Evolutionary conservation across 1,140 invertebrate species (phyloP), one percentile per base, ranked within the genome.

Genomic region (Eubasilissa regina): DNA sequence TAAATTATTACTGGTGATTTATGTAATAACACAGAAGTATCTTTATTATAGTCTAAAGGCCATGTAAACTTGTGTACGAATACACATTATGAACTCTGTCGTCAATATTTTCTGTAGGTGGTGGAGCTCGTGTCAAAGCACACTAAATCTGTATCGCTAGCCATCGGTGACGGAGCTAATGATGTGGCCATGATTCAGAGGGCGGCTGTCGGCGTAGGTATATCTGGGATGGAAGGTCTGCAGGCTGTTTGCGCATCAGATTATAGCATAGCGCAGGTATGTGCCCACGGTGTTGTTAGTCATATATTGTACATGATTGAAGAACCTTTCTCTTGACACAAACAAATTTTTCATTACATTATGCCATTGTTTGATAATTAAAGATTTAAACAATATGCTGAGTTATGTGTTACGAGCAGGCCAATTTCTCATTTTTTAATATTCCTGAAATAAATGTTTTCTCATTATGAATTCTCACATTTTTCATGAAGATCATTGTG

Each of bases 131-230:
- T 99, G 0, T 97, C 97, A 0, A 88, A 89, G 79, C 92, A 94
- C 80, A 97, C 96, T 10, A 94, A 96, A 75, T 91, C 94, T 3
- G 96, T 99, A 0, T 98, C 97, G 43, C 89, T 99, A 82, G 98
- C 98, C 1, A 98, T 99, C 85, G 98, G 99, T 11, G 98, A 99
- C 91, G 98, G 99, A 10, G 98, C 99, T 60, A 99, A 99, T 89
- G 99, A 99, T 90, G 98, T 99, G 44, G 98, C 98, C 11, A 99
- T 99, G 98, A 99, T 99, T 83, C 98, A 99, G 89, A 96, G 96
- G 87, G 95, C 95, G 0, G 93, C 95, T 85, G 95, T 97, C 75
- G 99, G 98, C 66, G 94, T 99, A 81, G 99, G 98, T 70, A 99
- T 99, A 84, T 98, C 97, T 44, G 99, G 99, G n/a, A 94, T 97